Base-by-base conservation (phyloP, 2,797 vertebrate genomes). In the Triplophysa yarkandensis region DNA sequence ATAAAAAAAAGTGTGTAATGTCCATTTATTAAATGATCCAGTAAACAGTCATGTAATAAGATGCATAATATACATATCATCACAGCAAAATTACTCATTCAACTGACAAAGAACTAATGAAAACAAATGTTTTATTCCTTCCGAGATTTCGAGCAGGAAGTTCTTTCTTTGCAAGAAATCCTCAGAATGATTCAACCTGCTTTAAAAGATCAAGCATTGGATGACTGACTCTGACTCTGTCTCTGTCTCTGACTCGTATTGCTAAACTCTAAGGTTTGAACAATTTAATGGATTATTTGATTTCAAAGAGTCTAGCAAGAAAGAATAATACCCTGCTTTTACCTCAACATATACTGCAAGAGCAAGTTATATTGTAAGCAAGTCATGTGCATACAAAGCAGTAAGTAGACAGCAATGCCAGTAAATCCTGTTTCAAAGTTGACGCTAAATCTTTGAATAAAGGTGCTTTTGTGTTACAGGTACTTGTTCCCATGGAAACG, bases 371-470 rank as follows among this genome's bases (percentile, higher is more conserved):
- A 52, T 58, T 76, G 71, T 74, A 68, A 48, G 62, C n/a, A 70
- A 88, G 87, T 88, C 86, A 78, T 87, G 87, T 90, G 88, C 84
- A 91, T 87, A 88, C 80, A 86, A 79, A 83, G 88, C 79, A 82
- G 82, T 61, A 46, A 85, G 84, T 87, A 87, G 87, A 86, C 86
- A 88, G 78, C 65, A 78, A 83, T 90, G 83, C 87, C 80, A 85
- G 84, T 83, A 86, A 89, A 86, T 81, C 74, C 81, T 71, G 78
- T 88, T 87, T 88, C 82, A 85, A 85, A 87, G 82, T 82, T 76
- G 74, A 84, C 77, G 74, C 85, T 84, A 80, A 82, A 84, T 81
- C 61, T 73, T 74, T 10, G 50, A 83, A 90, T 83, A 89, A 91
- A 89, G 86, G 67, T 60, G 30, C 83, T 70, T 90, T 92, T 92